phyloP scores from a whole-genome alignment of 2,888 invertebrate genomes.

The Hoplodrina blanda region DNA sequence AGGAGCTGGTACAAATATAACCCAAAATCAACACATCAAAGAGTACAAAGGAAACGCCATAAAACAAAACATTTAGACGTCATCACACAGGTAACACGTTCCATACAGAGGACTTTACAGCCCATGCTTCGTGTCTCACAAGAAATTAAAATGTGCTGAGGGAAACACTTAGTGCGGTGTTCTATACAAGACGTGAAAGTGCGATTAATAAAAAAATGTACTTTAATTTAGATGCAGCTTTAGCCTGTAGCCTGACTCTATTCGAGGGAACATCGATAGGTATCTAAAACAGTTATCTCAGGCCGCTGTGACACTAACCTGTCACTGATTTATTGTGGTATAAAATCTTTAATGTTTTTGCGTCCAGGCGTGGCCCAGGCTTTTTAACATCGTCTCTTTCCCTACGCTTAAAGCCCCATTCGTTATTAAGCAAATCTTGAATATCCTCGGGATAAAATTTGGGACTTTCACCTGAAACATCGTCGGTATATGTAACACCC shows the following conservation, averaged over 20 bases:
- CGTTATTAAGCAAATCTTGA: conserved; percentile 91
- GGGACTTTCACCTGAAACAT: conserved; percentile 90
- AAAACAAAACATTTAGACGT: conserved; percentile 62
- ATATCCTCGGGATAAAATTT: conserved; percentile 89
- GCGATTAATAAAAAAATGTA: conserved; percentile 77
- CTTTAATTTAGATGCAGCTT: conserved; percentile 70
- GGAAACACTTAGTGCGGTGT: conserved; percentile 86
- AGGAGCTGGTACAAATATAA: conserved; percentile 38
- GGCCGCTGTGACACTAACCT: conserved; percentile 89
- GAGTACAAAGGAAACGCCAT: conserved; percentile 47
- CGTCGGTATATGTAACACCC: conserved; percentile 82
- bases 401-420: conserved; percentile 95
- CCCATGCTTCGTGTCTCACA: conserved; percentile 79
- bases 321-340: conserved; percentile 89
- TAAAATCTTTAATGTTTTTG: conserved; percentile 91
- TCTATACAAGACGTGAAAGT: conserved; percentile 83
- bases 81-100: conserved; percentile 69
- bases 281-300: conserved; percentile 79
- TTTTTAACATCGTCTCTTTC: conserved; percentile 98
- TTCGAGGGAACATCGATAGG: conserved; percentile 81
- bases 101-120: conserved; percentile 70
- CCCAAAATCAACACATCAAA: conserved; percentile 59
- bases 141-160: conserved; percentile 80
- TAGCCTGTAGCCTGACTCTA: conserved; percentile 69
- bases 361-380: conserved; percentile 96